Evolutionary conservation across 30 jellyfish, hydroid and myxozoan species (phyloP).

Genomic region (Rhopilema esculentum): DNA sequence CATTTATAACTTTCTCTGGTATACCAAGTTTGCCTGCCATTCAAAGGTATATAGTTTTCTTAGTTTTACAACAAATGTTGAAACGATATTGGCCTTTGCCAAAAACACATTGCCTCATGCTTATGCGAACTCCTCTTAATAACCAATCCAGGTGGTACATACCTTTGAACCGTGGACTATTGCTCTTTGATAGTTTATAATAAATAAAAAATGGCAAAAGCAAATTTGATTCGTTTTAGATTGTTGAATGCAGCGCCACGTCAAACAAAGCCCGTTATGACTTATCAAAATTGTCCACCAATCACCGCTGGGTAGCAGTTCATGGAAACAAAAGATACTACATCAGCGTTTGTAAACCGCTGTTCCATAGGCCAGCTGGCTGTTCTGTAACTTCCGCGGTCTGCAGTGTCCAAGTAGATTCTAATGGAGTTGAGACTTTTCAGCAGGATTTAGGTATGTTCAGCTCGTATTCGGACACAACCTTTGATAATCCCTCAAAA

Average conservation of each 20-base stretch:
- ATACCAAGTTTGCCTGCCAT: constrained; percentile 78
- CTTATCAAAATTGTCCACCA: constrained; percentile 47
- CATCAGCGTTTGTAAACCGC: constrained; percentile 76
- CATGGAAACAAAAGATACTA: constrained; percentile 42
- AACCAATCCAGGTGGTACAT: no score
- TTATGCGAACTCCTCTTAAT: no score
- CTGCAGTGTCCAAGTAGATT: constrained; percentile 48
- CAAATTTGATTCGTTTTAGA: constrained; percentile 2
- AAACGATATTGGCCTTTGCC: neutral
- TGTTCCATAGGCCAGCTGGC: constrained; percentile 54
- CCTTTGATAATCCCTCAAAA: no score
- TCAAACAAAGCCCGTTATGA: constrained; percentile 61
- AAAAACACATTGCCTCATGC: neutral
- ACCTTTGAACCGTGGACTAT: no score
- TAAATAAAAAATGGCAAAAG: neutral
- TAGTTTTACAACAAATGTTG: no score
- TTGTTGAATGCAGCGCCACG: constrained; percentile 72
- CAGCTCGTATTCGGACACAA: neutral
- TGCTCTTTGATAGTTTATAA: no score
- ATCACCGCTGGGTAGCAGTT: constrained; percentile 62
- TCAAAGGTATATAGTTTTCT: constrained; percentile 63
- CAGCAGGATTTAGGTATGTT: constrained; percentile 52
- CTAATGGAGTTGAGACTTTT: constrained; percentile 32
- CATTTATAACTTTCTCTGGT: constrained; percentile 76
- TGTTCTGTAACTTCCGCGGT: constrained; percentile 75